Conservation (phyloP, 23 tunicate species). For the Ascidia mentula region DNA sequence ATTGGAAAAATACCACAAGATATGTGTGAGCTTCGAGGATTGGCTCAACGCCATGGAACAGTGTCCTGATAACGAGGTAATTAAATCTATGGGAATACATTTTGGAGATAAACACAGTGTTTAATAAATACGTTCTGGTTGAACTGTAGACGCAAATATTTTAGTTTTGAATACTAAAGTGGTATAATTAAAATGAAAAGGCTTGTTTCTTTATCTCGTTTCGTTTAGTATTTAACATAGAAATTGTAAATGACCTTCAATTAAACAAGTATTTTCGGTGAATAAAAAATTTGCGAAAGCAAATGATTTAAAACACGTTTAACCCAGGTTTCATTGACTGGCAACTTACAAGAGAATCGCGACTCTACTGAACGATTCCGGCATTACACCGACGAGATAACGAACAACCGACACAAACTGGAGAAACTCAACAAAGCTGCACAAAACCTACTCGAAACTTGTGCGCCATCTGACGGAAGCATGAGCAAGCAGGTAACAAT, state of each 20-base stretch:
- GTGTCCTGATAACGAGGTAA: conserved; percentile 76
- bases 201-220: too few relatives aligned
- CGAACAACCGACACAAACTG: conserved; percentile 43
- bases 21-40: conserved; percentile 46
- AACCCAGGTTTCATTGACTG: conserved; percentile 44
- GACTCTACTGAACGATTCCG: conserved; percentile 42
- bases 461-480: conserved; percentile 55
- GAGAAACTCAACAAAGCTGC: conserved; percentile 84
- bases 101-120: too few relatives aligned
- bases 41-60: conserved; percentile 83
- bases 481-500: conserved; percentile 60
- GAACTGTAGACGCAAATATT: too few relatives aligned
- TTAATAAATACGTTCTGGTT: too few relatives aligned
- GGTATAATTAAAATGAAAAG: too few relatives aligned
- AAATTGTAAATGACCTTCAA: too few relatives aligned
- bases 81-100: too few relatives aligned
- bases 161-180: too few relatives aligned
- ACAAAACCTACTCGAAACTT: conserved; percentile 56
- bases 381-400: conserved; percentile 51
- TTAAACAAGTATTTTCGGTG: too few relatives aligned
- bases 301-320: background rate
- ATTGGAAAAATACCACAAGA: conserved; percentile 48
- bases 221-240: too few relatives aligned
- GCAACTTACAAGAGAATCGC: conserved; percentile 52
- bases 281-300: too few relatives aligned